Evolutionary conservation across 2,113 vertebrate species (phyloP), one percentile per base, ranked within the genome.

Genomic region (Rhinoderma darwinii): DNA sequence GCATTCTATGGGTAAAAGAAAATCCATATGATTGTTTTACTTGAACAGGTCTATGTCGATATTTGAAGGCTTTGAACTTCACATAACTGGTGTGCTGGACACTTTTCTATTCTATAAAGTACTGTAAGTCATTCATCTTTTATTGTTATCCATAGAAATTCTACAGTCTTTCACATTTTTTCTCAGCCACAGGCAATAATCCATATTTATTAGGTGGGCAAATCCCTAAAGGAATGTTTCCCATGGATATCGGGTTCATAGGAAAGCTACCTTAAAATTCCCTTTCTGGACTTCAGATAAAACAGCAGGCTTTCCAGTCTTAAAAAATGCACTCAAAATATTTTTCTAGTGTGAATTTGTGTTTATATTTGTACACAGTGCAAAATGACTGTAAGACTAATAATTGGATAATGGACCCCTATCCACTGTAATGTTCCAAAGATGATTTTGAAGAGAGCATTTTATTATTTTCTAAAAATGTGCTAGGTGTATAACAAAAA

Each of bases 261-360:
- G 39, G 54, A 61, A 41, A 43, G 6, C 22, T 81, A 5, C 32
- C 54, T 61, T 81, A 27, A 80, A 80, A 37, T 80, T 4, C 7
- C 2, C 59, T 27, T 41, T 10, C 25, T 81, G 56, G 37, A 81
- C 78, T 61, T 81, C 25, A 41, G 50, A 81, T 41, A 25, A 81
- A 81, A 63, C 54, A 81, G 12, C 54, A 54, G 54, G 76, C 17
- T 54, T 35, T 35, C 27, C n/a, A 78, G 15, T 50, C 14, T 17
- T 59, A 80, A n/a, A 80, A 22, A 41, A 59, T n/a, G 37, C 77
- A 37, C 22, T 61, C 30, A 63, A 81, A 59, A n/a, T n/a, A n/a
- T n/a, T n/a, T n/a, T n/a, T n/a, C n/a, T n/a, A n/a, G n/a, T n/a
- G n/a, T n/a, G n/a, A n/a, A n/a, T n/a, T n/a, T 39, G 10, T 39